A percentile compares a stretch with the other conserved stretches of the same genome.
Conservation (phyloP, 1,140 invertebrate genomes). For the Drosophila quadrilineata region DNA sequence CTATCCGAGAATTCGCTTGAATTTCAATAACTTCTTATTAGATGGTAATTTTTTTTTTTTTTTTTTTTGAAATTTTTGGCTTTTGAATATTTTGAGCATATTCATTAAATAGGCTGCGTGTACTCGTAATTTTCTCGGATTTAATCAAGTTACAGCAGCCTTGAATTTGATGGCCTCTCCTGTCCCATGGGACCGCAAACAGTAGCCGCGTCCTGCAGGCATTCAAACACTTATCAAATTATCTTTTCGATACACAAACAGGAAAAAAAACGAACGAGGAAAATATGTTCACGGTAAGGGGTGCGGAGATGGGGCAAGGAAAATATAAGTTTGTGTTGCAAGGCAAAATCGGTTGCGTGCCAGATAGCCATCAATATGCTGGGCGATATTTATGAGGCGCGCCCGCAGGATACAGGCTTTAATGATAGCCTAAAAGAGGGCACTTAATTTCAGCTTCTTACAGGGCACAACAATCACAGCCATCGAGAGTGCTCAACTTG, state of each 20-base stretch:
- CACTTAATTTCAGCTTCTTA: conserved; percentile 68
- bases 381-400: conserved; percentile 77
- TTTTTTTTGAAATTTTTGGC: background rate
- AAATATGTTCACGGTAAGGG: background rate
- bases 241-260: conserved; percentile 40
- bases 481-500: too few species aligned
- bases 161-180: background rate
- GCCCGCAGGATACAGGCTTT: conserved; percentile 75
- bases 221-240: conserved; percentile 73
- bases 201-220: conserved; percentile 50
- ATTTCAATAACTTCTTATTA: too few species aligned
- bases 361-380: conserved; percentile 76
- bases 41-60: too few species aligned
- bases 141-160: conserved; percentile 5
- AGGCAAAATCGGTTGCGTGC: conserved; percentile 58
- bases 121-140: conserved; percentile 8
- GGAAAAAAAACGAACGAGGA: conserved; percentile 9
- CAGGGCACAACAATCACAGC: too few species aligned
- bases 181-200: too few species aligned
- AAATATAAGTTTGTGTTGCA: conserved; percentile 17
- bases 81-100: background rate
- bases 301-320: too few species aligned
- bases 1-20: too few species aligned
- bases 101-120: background rate
- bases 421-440: conserved; percentile 74